Base-by-base conservation (phyloP, 30 jellyfish, hydroid and myxozoan genomes). In the Hydractinia echinata region DNA sequence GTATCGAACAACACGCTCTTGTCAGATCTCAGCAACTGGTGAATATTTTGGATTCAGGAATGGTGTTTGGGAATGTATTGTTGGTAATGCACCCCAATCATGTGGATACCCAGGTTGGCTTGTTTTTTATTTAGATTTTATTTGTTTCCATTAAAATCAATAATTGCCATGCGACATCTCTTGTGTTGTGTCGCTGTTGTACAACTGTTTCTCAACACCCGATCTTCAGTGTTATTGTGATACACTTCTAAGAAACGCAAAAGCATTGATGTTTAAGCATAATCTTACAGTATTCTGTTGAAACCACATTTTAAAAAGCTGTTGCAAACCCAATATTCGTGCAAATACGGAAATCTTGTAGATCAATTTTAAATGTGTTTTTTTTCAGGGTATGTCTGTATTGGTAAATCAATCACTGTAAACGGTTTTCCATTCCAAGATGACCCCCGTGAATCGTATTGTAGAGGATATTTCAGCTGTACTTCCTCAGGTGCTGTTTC, bases 11-110 rank as follows among this genome's bases (percentile, higher is more conserved):
- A 52, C 18, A 7, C 81, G 51, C 39, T n/a, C 81, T 8, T 71
- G 81, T 71, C 60, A 50, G 53, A 30, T 71, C 51, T 71, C 81
- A 14, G 55, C 8, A 9, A 30, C 61, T 71, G 81, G 81, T 20
- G 81, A 50, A 20, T 71, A 71, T 71, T 71, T 20, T 71, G 81
- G 81, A 20, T 19, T n/a, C 15, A 50, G 51, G 39, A 71, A 30
- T 50, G 61, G 61, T n/a, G 15, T 50, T 7, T 71, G 44, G 44
- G 61, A 50, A 20, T 71, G 81, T 20, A 71, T 71, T 50, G 61
- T 15, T 14, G 81, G 81, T 7, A 3, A 20, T 71, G 81, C 81
- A 8, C 81, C 81, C 39, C 51, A 55, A 6, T 20, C 81, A 6
- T 71, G 81, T 20, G 61, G 61, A 52, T 13, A 64, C 16, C 74